phyloP scores from a whole-genome alignment of 2,113 vertebrate genomes.

The Irena cyanogastra region DNA sequence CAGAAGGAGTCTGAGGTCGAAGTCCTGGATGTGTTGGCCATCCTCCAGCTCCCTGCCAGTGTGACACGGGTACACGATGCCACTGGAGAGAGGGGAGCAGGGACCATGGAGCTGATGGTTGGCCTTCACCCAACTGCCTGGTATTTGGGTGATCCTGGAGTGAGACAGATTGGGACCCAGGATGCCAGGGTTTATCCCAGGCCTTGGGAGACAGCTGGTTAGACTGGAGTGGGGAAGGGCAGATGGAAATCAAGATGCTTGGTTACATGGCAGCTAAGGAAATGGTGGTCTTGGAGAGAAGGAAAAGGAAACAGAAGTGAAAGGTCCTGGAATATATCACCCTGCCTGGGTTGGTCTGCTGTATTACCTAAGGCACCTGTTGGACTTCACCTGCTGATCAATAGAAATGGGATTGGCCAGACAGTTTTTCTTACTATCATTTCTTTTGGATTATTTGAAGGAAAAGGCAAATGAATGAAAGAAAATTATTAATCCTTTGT shows the following conservation, averaged over 20 bases:
- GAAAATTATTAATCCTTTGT: not conserved
- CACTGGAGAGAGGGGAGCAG: not conserved
- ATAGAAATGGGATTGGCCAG: not conserved
- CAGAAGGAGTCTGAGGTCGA: not conserved
- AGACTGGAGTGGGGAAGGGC: not conserved
- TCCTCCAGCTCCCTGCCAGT: not conserved
- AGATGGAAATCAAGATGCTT: not conserved
- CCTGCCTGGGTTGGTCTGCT: not conserved
- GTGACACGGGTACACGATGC: not conserved
- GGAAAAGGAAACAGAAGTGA: not conserved
- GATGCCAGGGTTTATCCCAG: not conserved
- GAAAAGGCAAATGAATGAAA: not conserved
- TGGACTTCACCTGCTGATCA: not conserved
- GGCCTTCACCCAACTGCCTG: not conserved
- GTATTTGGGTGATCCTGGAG: not conserved
- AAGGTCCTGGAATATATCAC: not conserved
- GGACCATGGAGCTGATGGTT: not conserved
- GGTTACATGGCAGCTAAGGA: not conserved
- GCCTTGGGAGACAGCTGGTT: not conserved
- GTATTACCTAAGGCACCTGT: not conserved
- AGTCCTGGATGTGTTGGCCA: not conserved
- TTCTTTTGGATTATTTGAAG: not conserved
- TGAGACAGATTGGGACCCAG: not conserved
- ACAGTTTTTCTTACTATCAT: not conserved
- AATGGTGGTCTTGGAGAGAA: not conserved